A percentile compares a stretch with the other conserved stretches of the same genome.
Conservation (phyloP, 2,113 vertebrate genomes). For the Podiceps cristatus region DNA sequence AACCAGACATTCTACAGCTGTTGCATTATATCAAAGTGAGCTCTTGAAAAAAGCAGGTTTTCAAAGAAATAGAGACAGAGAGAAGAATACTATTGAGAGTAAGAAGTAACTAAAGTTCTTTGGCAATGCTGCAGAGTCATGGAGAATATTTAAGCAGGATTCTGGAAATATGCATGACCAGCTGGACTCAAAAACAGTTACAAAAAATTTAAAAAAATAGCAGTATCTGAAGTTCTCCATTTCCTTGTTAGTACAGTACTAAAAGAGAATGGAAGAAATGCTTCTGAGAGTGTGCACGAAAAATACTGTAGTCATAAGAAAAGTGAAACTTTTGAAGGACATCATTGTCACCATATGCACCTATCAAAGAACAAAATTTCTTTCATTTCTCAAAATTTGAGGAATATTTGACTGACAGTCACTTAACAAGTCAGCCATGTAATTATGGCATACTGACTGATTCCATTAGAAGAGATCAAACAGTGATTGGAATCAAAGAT, state of each 20-base stretch:
- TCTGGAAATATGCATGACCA: neutral
- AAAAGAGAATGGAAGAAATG: neutral
- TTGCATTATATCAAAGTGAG: neutral
- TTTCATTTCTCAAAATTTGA: conserved; percentile 24
- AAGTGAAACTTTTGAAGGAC: conserved; percentile 10
- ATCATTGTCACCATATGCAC: neutral
- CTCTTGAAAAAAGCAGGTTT: neutral
- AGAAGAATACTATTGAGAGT: neutral
- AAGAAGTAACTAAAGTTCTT: neutral
- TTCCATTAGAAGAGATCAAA: conserved; percentile 49
- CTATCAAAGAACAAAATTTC: neutral
- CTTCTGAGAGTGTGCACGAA: neutral
- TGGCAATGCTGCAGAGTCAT: neutral
- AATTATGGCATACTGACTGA: conserved; percentile 45
- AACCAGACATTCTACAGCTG: neutral
- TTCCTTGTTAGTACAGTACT: neutral
- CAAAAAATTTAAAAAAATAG: neutral
- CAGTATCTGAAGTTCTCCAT: neutral
- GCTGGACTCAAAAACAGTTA: neutral
- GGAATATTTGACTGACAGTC: conserved; percentile 21
- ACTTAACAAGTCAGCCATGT: neutral
- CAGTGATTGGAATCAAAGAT: conserved; percentile 32
- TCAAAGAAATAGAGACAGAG: neutral
- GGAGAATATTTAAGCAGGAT: neutral
- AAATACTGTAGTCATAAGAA: neutral